phyloP scores from a whole-genome alignment of 1,140 invertebrate species.

The Ceratina calcarata region DNA sequence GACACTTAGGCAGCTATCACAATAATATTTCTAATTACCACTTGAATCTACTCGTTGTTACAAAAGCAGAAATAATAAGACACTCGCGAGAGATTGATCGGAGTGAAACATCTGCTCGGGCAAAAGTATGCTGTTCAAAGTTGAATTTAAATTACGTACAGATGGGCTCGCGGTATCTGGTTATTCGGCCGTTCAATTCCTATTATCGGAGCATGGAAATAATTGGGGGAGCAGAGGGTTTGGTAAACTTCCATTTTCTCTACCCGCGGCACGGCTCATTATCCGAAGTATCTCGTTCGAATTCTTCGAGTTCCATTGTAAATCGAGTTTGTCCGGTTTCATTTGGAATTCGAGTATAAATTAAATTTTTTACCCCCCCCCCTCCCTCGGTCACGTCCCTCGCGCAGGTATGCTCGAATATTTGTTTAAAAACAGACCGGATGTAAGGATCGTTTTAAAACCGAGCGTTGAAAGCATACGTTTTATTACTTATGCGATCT shows the following conservation, averaged over 20 bases:
- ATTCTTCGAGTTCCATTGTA: background rate
- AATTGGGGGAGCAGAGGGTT: background rate
- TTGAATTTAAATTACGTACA: background rate
- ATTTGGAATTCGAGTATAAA: background rate
- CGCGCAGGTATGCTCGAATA: background rate
- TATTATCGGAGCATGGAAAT: background rate
- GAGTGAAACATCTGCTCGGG: too few relatives aligned
- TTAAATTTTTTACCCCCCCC: background rate
- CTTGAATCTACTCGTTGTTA: too few relatives aligned
- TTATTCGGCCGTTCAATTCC: background rate
- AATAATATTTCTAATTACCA: too few relatives aligned
- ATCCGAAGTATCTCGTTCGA: constrained; percentile 3
- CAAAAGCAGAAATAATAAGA: too few relatives aligned
- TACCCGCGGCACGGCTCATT: background rate
- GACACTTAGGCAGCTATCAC: background rate
- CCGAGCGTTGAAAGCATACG: background rate
- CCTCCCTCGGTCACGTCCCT: background rate
- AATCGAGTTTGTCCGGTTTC: background rate
- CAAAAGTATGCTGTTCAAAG: background rate
- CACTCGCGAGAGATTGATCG: too few relatives aligned
- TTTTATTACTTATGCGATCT: background rate
- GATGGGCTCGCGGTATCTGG: background rate
- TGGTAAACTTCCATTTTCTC: background rate
- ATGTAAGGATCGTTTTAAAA: background rate
- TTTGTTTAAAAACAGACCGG: background rate